These are phyloP conservation scores for Melinopterus prodromus DNA, from an alignment of 2,888 invertebrate genomes.

Conservation along the genomic window DNA sequence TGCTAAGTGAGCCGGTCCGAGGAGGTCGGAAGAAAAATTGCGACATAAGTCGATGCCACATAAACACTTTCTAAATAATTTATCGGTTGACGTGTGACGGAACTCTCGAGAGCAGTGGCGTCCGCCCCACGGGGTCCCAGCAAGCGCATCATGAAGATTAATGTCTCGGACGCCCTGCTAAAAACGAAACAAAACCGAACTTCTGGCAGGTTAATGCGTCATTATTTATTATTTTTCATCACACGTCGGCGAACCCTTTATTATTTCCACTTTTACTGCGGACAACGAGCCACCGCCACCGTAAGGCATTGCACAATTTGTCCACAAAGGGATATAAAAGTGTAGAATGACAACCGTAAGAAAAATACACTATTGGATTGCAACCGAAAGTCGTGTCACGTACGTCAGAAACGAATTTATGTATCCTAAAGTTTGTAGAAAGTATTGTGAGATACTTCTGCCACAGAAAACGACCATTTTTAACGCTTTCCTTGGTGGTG, in stretches of 20 bases:
- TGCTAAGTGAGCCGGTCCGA: conserved; percentile 16
- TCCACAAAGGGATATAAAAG: neutral
- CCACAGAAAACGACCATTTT: no score
- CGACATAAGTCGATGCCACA: conserved; percentile 18
- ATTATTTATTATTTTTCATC: conserved; percentile 52
- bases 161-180: conserved; percentile 43
- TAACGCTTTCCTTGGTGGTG: no score
- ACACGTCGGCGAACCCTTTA: neutral
- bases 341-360: neutral
- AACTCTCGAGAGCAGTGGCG: conserved; percentile 41
- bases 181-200: conserved; percentile 50
- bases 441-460: no score
- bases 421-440: no score
- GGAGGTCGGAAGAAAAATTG: conserved; percentile 7
- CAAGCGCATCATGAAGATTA: conserved; percentile 48
- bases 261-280: neutral
- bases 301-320: neutral
- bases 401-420: neutral
- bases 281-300: neutral
- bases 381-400: neutral
- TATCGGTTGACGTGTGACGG: conserved; percentile 40
- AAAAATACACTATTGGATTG: neutral
- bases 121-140: conserved; percentile 10
- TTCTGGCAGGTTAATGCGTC: conserved; percentile 52
- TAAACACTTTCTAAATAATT: conserved; percentile 43